Base-by-base conservation (phyloP, 2,888 invertebrate genomes). In the Drosophila buzzatii region DNA sequence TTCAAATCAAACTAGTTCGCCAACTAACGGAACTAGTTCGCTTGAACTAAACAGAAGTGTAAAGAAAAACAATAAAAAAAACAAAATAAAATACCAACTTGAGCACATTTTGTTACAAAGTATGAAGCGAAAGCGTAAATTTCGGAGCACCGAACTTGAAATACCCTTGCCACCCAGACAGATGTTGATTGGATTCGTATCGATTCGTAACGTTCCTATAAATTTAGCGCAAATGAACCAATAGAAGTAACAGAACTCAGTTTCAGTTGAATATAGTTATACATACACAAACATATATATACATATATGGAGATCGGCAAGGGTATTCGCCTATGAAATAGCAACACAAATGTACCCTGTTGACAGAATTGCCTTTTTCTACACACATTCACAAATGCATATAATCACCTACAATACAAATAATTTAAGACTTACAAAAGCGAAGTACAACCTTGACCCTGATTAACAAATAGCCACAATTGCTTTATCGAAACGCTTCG, bases 331-430 rank as follows among this genome's bases (percentile, higher is more conserved):
- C 10, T 31, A 63, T 27, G 35, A 45, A 69, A 47, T 41, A 67
- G 60, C 41, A 67, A 67, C 57, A 71, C 73, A 73, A 70, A 77
- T 80, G 90, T 90, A 91, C 91, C 90, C 90, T 90, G 90, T 91
- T 89, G 81, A 88, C 79, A 85, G 88, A 77, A 75, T 89, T 89
- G 92, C 92, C 92, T 91, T 91, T 76, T 84, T 91, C 70, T 90
- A 82, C 67, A 78, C 67, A 78, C 77, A 70, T 61, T 77, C 76
- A 49, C 76, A 75, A 55, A 55, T 79, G 72, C 79, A 82, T 91
- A 76, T 53, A 37, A 91, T 84, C 81, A 84, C 77, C 81, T 80
- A 85, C 76, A 83, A 90, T 85, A 86, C 82, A 89, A 89, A 88
- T 89, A 84, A 64, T 80, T 77, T 85, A 85, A 90, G 81, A 78